phyloP scores from a whole-genome alignment of 2,113 vertebrate genomes.

The Panurus biarmicus region DNA sequence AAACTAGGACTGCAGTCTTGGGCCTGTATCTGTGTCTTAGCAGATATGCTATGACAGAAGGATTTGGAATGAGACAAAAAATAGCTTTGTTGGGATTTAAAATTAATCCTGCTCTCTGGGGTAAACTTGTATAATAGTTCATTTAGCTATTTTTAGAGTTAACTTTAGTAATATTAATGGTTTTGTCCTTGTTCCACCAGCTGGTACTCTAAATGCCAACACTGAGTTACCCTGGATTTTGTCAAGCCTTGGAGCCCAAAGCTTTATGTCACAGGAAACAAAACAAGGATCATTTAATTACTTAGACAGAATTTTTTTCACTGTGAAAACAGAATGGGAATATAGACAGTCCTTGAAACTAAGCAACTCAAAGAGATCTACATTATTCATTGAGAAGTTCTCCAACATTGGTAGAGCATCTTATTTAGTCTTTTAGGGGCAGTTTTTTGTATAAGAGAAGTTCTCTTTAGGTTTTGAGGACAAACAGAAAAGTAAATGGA shows the following conservation, averaged over 20 bases:
- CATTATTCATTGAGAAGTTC: neutral
- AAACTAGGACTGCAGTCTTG: neutral
- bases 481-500: neutral
- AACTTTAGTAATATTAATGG: neutral
- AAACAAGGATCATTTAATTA: neutral
- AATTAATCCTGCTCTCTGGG: constrained; percentile 10
- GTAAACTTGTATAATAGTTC: neutral
- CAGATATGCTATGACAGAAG: neutral
- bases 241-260: neutral
- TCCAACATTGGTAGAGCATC: rapidly evolving
- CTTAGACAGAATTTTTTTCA: neutral
- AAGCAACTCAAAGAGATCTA: neutral
- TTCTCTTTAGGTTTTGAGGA: neutral
- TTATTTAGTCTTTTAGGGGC: neutral
- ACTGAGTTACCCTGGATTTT: neutral
- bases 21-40: neutral
- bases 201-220: neutral
- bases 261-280: neutral
- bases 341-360: neutral
- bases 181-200: neutral
- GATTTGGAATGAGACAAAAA: neutral
- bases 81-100: neutral
- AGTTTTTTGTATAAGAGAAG: neutral
- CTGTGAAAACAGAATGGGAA: neutral
- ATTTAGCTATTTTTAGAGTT: constrained; percentile 22